phyloP scores from a whole-genome alignment of 2,113 vertebrate species.

The Clarias batrachus region DNA sequence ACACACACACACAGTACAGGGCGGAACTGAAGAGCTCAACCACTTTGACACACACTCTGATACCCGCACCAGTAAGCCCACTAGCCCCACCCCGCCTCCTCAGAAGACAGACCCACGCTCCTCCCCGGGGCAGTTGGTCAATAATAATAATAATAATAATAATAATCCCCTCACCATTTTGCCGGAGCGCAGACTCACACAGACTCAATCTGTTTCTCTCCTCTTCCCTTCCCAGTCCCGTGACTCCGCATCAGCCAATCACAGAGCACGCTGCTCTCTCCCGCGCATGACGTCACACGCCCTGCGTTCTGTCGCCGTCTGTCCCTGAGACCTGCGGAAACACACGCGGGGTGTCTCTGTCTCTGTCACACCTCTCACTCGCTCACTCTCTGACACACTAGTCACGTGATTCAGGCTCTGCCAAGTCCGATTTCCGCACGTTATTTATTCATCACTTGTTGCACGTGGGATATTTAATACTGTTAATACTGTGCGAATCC shows the following conservation, averaged over 20 bases:
- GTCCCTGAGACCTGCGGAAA: not conserved
- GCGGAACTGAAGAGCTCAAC: conserved; percentile 2
- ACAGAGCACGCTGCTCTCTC: not conserved
- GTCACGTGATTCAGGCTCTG: not conserved
- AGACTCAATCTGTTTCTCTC: conserved; percentile 58
- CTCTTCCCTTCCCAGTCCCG: conserved; percentile 59
- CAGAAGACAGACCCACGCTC: not conserved
- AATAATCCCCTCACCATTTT: conserved; percentile 67
- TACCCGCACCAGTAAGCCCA: not conserved
- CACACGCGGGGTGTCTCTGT: not conserved
- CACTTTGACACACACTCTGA: not conserved
- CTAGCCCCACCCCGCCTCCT: not conserved
- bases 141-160: no score
- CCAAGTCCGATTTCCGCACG: not conserved
- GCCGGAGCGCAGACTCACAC: conserved; percentile 33
- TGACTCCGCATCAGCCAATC: conserved; percentile 66
- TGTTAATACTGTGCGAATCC: not conserved
- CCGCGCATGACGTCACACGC: conserved; percentile 3
- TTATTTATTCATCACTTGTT: not conserved
- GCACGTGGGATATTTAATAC: not conserved
- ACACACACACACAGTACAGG: not conserved
- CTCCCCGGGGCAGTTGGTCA: no score
- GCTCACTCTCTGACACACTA: not conserved
- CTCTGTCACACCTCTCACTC: not conserved
- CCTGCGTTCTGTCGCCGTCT: not conserved